Conservation (phyloP, 2,888 invertebrate species). For the Phorcus lineatus region DNA sequence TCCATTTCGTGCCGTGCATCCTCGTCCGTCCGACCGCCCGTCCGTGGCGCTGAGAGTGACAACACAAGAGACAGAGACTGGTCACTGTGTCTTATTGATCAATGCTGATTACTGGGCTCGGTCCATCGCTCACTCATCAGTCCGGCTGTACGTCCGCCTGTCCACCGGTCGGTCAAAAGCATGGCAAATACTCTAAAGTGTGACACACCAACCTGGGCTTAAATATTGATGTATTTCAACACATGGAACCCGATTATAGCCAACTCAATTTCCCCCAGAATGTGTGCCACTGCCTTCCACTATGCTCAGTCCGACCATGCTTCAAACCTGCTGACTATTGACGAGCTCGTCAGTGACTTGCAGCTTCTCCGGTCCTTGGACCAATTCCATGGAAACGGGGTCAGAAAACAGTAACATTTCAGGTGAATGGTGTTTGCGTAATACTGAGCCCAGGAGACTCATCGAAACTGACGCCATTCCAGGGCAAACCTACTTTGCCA, state of each 20-base stretch:
- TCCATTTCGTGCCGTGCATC: too few relatives aligned
- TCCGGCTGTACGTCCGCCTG: too few relatives aligned
- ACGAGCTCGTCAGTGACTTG: background rate
- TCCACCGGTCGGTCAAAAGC: background rate
- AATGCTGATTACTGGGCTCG: too few relatives aligned
- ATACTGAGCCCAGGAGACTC: background rate
- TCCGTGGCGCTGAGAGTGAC: too few relatives aligned
- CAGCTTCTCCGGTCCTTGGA: background rate
- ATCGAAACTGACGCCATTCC: background rate
- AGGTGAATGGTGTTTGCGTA: background rate
- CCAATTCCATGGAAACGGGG: background rate
- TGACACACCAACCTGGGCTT: constrained; percentile 3
- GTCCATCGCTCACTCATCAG: too few relatives aligned
- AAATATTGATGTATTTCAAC: background rate
- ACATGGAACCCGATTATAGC: background rate
- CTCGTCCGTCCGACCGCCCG: too few relatives aligned
- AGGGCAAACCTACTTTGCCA: background rate
- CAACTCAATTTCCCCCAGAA: constrained; percentile 6
- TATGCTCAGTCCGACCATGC: too few relatives aligned
- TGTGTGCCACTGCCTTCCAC: background rate
- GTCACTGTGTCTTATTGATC: too few relatives aligned
- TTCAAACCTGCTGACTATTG: background rate
- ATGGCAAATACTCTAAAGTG: constrained; percentile 1
- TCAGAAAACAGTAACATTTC: background rate
- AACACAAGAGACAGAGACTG: too few relatives aligned